Percentiles rank a stretch among this genome's conserved stretches.
These are phyloP conservation scores for Linurgus olivaceus DNA, from an alignment of 2,797 vertebrate species.

Conservation along the genomic window DNA sequence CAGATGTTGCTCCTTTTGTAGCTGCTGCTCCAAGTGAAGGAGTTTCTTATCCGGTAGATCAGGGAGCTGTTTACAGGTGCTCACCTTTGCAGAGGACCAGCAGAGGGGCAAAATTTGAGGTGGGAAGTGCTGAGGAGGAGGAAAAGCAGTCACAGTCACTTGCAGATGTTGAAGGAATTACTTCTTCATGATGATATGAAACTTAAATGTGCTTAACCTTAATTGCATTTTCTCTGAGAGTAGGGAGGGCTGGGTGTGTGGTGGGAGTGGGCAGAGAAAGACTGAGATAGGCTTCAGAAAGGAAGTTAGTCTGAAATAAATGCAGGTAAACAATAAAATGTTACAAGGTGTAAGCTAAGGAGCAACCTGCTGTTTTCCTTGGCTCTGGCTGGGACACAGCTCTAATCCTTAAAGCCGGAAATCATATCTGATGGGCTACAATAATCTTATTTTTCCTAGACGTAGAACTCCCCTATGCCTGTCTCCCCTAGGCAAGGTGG, in stretches of 20 bases:
- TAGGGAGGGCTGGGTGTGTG: background rate
- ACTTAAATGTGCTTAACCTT: background rate
- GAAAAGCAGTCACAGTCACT: background rate
- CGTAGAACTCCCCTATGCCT: background rate
- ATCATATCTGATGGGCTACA: conserved; percentile 31
- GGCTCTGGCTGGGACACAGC: background rate
- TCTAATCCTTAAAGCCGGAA: conserved; percentile 4
- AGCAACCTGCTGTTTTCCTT: conserved; percentile 13
- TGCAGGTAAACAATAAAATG: background rate
- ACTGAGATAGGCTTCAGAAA: background rate
- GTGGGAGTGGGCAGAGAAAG: background rate
- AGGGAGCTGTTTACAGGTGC: background rate
- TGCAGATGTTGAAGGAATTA: background rate
- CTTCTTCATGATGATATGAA: background rate
- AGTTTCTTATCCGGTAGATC: background rate
- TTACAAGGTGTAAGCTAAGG: background rate
- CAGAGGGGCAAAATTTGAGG: background rate
- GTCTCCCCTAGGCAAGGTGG: conserved; percentile 21
- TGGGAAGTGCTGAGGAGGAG: background rate
- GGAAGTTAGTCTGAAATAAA: background rate
- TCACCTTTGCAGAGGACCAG: background rate
- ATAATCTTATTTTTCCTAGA: conserved; percentile 1
- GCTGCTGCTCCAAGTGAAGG: background rate
- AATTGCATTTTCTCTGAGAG: background rate
- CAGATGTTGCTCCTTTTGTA: background rate